Evolutionary conservation across 2,888 invertebrate species (phyloP), one percentile per base, ranked within the genome.

Genomic region (Harmothoe impar): DNA sequence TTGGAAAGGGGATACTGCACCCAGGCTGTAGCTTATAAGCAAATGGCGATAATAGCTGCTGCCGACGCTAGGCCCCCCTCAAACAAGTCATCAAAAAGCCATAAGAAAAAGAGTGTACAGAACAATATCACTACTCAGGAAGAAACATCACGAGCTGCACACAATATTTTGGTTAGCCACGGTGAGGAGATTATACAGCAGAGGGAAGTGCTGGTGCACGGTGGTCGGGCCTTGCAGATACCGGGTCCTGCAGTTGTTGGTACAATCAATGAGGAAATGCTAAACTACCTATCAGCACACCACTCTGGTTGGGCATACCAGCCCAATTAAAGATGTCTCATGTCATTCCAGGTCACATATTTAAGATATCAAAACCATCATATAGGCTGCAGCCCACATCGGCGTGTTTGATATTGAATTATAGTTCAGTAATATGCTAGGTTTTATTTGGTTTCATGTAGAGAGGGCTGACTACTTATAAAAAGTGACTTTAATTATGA

Each of bases 221-320:
- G 77, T 77, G 77, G 29, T n/a, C 25, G 25, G 77, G 31, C 3
- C 3, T 5, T 77, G 31, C 77, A 77, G n/a, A 77, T 25, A 3
- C 29, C 20, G 77, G 29, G 77, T 29, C 0, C 77, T 20, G 17
- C 17, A 29, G n/a, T 15, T 77, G 77, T 77, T 17, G 77, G 43
- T 7, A 43, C 77, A 15, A 25, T 31, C 77, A 77, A 25, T 77
- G 90, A 84, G 3, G 78, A 89, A 10, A 88, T 89, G 90, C 51
- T 90, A 17, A 72, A 90, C 25, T 90, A 88, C 29, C n/a, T 62
- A 62, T 62, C 62, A 62, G 62, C 20, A 62, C 62, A 62, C 62
- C 62, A 62, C 15, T 3, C 62, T n/a, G 20, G 7, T 3, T 62
- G 62, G 62, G 7, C 7, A n/a, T 62, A 62, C 20, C 62, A 62